Base-by-base conservation (phyloP, 2,797 vertebrate species). In the Bovichtus variegatus region DNA sequence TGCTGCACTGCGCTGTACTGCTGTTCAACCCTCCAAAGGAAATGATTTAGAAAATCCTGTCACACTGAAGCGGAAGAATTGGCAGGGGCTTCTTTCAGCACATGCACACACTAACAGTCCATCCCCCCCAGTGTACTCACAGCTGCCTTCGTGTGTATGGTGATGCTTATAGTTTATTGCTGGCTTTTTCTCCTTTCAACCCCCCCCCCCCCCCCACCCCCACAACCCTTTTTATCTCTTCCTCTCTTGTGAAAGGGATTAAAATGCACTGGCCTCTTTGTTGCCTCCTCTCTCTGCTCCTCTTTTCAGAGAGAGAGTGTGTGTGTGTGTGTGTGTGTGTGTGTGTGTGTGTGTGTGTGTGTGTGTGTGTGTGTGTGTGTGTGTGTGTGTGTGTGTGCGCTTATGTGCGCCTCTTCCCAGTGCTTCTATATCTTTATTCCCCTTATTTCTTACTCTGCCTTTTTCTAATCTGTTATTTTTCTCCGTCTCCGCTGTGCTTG, bases 211-310 rank as follows among this genome's bases (percentile, higher is more conserved):
- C 62, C 60, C 8, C 36, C 44, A 57, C 71, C 34, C 71, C 62
- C 60, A 49, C 60, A 73, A 43, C 71, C 61, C 60, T 51, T 84
- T 89, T 83, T 89, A 89, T 90, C 83, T 87, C 71, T 51, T 85
- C 81, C 75, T 74, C 66, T 83, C 77, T 83, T 88, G 71, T 88
- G 75, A 90, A 86, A 86, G 62, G 81, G 91, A 91, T 92, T 91
- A 83, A 89, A 86, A 89, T 47, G 71, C 76, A 57, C 71, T 83
- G 81, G 72, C 83, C 89, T 91, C 90, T 93, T 84, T 91, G 84
- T 88, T 91, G 89, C 87, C 91, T 92, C 89, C 89, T 94, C 89
- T 90, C 91, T 93, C 79, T 9, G 86, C 88, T 91, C 79, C 80
- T 88, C 85, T 84, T 71, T 38, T 74, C 61, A 73, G 70, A 77